Conservation (phyloP, 2,888 invertebrate genomes). For the Bruchidius siliquastri region DNA sequence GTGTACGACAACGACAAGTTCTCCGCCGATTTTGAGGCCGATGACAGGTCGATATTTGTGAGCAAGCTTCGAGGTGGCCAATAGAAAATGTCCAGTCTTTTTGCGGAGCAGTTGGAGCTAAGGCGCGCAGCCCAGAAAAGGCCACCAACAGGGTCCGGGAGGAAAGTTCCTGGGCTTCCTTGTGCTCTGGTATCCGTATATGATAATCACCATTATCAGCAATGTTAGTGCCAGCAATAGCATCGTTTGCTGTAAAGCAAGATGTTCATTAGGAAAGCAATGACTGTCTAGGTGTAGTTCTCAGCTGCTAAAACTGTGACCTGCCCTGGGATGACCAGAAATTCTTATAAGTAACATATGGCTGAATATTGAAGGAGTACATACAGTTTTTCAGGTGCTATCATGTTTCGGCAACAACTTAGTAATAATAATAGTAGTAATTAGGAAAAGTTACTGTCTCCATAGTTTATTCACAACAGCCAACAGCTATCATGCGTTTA, state of each 20-base stretch:
- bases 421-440: no score
- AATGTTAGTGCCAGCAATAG: background rate
- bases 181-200: slow-evolving; percentile 49
- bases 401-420: no score
- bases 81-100: slow-evolving; percentile 61
- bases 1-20: slow-evolving; percentile 68
- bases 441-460: no score
- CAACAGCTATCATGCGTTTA: no score
- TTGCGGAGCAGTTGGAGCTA: slow-evolving; percentile 61
- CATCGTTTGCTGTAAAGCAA: background rate
- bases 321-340: no score
- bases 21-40: slow-evolving; percentile 73
- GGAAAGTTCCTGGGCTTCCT: slow-evolving; percentile 74
- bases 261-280: background rate
- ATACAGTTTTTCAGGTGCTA: no score
- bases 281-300: no score
- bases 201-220: background rate
- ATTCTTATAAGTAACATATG: no score
- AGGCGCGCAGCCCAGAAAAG: slow-evolving; percentile 70
- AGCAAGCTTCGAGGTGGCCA: slow-evolving; percentile 61
- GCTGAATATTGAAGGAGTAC: no score
- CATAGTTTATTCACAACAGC: no score
- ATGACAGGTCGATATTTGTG: slow-evolving; percentile 59
- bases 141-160: slow-evolving; percentile 77
- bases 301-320: no score